Conservation (phyloP, 2,888 invertebrate genomes). For the Cordilura impudica region DNA sequence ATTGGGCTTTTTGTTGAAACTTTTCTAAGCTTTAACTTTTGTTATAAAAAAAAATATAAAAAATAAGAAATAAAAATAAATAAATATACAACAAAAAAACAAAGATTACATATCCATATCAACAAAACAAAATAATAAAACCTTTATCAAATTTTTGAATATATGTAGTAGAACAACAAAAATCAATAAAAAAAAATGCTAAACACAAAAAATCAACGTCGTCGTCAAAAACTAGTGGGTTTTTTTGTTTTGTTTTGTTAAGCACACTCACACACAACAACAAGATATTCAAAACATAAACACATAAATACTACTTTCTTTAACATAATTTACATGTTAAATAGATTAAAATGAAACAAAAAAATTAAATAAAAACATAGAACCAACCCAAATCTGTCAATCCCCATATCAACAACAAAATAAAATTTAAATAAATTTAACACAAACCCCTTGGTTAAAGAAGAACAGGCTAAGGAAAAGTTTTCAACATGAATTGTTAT, state of each 20-base stretch:
- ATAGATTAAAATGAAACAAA: constrained; percentile 43
- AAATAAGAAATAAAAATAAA: not conserved
- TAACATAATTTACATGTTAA: constrained; percentile 57
- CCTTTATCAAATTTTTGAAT: constrained; percentile 25
- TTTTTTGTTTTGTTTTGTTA: not conserved
- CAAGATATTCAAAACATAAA: not conserved
- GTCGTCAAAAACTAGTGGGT: constrained; percentile 22
- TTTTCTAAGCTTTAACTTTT: constrained; percentile 1
- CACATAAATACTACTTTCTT: not conserved
- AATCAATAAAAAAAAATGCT: constrained; percentile 47
- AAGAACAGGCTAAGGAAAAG: constrained; percentile 15
- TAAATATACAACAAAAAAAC: not conserved
- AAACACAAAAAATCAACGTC: constrained; percentile 39
- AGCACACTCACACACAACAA: not conserved
- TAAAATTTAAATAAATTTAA: constrained; percentile 60
- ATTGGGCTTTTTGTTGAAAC: not conserved
- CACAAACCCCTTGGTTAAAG: constrained; percentile 6
- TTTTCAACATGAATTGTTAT: constrained; percentile 58
- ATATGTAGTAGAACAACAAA: constrained; percentile 1
- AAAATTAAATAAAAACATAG: not conserved
- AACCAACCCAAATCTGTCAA: constrained; percentile 63
- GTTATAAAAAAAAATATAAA: not conserved
- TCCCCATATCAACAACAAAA: constrained; percentile 54
- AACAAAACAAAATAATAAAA: constrained; percentile 18
- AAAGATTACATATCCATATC: not conserved